Evolutionary conservation across 2,888 invertebrate genomes (phyloP).

Genomic region (Drosophila buzzatii): DNA sequence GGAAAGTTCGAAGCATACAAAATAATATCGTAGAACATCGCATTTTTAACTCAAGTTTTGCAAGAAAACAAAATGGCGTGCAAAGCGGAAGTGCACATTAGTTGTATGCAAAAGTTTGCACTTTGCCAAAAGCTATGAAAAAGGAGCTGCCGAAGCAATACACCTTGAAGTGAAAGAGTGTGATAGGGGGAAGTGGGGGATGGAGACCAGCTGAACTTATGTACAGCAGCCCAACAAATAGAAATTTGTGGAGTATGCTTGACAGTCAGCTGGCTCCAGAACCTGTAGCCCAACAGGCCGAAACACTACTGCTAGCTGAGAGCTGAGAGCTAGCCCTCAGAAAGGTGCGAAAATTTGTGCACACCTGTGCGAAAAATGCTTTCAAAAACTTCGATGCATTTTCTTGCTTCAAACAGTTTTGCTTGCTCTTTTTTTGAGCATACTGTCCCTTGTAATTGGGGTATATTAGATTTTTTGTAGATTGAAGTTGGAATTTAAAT

Average conservation of each 20-base stretch:
- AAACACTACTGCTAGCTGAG: slow-evolving; percentile 22
- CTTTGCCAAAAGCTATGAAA: slow-evolving; percentile 51
- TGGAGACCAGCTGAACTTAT: slow-evolving; percentile 53
- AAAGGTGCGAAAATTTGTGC: slow-evolving; percentile 73
- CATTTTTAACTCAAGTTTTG: slow-evolving; percentile 68
- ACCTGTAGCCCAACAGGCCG: slow-evolving; percentile 34
- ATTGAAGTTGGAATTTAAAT: too few species aligned
- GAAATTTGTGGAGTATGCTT: slow-evolving; percentile 67
- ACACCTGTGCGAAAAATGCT: slow-evolving; percentile 77
- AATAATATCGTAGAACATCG: slow-evolving; percentile 71
- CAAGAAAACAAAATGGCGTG: slow-evolving; percentile 69
- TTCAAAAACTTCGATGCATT: slow-evolving; percentile 73
- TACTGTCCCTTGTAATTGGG: neutral
- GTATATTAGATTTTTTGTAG: neutral
- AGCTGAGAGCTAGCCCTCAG: slow-evolving; percentile 37
- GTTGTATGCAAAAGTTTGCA: slow-evolving; percentile 76
- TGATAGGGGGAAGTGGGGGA: neutral
- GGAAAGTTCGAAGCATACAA: slow-evolving; percentile 71
- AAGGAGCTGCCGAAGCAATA: slow-evolving; percentile 31
- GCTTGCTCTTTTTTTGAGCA: neutral
- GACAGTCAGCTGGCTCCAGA: slow-evolving; percentile 64
- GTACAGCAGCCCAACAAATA: slow-evolving; percentile 65
- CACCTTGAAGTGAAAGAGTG: neutral
- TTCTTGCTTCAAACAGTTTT: slow-evolving; percentile 34
- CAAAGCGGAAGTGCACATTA: slow-evolving; percentile 80